These are phyloP conservation scores for Daboia siamensis DNA, from an alignment of 2,113 vertebrate genomes.

Conservation along the genomic window DNA sequence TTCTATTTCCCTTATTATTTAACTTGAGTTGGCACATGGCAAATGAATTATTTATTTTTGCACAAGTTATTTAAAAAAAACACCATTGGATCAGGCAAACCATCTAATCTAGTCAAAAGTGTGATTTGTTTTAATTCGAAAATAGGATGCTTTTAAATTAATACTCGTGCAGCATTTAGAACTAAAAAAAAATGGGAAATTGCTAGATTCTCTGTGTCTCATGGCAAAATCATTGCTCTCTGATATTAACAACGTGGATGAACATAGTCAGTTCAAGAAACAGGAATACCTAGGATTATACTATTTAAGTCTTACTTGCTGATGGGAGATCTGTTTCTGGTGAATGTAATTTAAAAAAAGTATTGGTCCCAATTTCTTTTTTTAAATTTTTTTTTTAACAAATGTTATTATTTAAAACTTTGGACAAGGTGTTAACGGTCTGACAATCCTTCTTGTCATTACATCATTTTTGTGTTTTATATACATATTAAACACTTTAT, in stretches of 20 bases:
- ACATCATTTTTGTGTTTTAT: no score
- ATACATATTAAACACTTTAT: no score
- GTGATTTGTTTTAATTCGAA: not conserved
- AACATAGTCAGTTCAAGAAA: not conserved
- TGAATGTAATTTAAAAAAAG: not conserved
- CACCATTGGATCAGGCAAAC: not conserved
- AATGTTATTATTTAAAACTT: no score
- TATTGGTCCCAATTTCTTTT: not conserved
- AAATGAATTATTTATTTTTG: not conserved
- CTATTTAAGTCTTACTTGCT: not conserved
- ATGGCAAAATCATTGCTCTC: not conserved
- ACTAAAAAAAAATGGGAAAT: not conserved
- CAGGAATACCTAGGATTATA: not conserved
- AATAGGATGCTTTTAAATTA: not conserved
- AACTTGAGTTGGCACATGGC: not conserved
- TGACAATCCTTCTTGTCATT: no score
- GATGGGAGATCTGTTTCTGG: not conserved
- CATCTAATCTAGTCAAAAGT: not conserved
- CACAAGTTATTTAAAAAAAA: not conserved
- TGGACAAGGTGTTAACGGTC: no score
- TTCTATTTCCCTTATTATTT: not conserved
- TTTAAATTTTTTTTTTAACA: no score
- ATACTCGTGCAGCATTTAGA: not conserved
- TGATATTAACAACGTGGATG: not conserved
- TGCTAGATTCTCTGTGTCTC: not conserved